Base-by-base conservation (phyloP, 2,113 vertebrate species). In the Heterotilapia buettikoferi region DNA sequence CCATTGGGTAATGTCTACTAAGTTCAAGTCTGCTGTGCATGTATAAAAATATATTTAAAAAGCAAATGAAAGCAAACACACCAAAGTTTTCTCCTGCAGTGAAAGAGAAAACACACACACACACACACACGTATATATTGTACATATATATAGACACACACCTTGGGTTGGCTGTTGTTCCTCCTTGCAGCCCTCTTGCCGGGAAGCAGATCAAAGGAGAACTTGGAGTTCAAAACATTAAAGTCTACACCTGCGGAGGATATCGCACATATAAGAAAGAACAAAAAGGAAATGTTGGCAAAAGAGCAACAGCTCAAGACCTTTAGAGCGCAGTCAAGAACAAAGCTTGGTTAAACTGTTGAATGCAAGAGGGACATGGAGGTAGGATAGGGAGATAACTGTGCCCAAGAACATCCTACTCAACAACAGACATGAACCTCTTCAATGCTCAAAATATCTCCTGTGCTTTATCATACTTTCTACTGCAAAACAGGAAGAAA, bases 171-270 rank as follows among this genome's bases (percentile, higher is more conserved):
- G 94, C 93, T 97, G 92, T 96, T 97, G 93, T 92, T 96, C 94
- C 97, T 98, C 93, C 97, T 97, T 40, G 97, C 96, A 0, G 93
- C 96, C 93, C 97, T 97, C 96, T 98, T 99, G 31, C 97, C 98
- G 90, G 97, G 97, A 38, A 98, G 95, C 80, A 99, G 96, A 87
- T 98, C 97, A 95, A 98, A 98, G 29, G 98, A 97, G 92, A 98
- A 98, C 94, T 97, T 98, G 92, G 98, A 97, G 94, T 96, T 97
- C 87, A 96, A 88, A 38, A 96, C 93, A 91, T 98, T 97, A 92
- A 98, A 98, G 95, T 98, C 97, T 88, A 97, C 95, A 92, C 96
- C 97, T 98, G 86, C 12, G 43, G 84, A 54, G 24, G 91, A 56
- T 81, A 53, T 29, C 33, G 50, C 82, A 85, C 80, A 78, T 10